Base-by-base conservation (phyloP, 2,797 vertebrate genomes). In the Scleropages formosus region DNA sequence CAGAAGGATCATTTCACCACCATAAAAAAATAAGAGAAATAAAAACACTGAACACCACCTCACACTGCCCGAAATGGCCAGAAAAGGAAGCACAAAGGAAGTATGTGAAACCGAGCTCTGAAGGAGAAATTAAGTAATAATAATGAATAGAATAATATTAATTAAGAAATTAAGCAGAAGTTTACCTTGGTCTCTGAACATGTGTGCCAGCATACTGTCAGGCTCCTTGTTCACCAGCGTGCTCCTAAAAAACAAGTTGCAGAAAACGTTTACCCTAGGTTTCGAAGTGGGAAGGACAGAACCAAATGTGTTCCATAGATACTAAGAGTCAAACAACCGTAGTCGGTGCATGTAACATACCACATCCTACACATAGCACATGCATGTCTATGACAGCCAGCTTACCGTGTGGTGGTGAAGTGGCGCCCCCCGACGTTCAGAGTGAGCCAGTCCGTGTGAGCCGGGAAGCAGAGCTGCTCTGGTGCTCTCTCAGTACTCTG, bases 161-260 rank as follows among this genome's bases (percentile, higher is more conserved):
- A n/a, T n/a, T n/a, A n/a, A 9, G 16, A 7, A 44, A 0, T 22
- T 6, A n/a, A 15, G 24, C 4, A 11, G n/a, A n/a, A 13, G 85
- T 89, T 87, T 79, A 98, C 98, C 95, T 93, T 94, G 97, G 82
- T 96, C 95, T 85, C 94, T 89, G 85, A 99, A 99, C 98, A 99
- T 99, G 87, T 95, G 95, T 44, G 97, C 96, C 76, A 99, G 88
- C 98, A 99, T 99, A 72, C 98, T 98, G 80, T 98, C 96, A 0
- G 98, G 96, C 77, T 99, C 96, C 85, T 99, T 98, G 87, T 94
- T 98, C 84, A 99, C 97, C 90, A 99, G 90, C 44, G 98, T 99
- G 86, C 96, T 98, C 92, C 98, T 99, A 84, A 79, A 27, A 49
- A 60, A 27, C 26, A 22, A 63, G 72, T 60, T 56, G 22, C 10